Evolutionary conservation across 2,113 vertebrate species (phyloP), one percentile per base, ranked within the genome.

Genomic region (Zosterops hypoxanthus): DNA sequence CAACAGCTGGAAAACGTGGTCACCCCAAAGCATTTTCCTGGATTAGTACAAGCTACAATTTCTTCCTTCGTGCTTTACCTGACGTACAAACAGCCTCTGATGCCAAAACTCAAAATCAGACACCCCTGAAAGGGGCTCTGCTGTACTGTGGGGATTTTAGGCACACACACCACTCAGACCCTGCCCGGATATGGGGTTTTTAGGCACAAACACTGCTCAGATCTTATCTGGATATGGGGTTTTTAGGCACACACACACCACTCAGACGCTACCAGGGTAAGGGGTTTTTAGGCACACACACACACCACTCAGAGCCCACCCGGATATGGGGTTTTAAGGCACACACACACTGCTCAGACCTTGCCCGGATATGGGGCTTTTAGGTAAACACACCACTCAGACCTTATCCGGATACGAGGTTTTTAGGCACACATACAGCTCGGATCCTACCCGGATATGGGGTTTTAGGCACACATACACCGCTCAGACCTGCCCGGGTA

Each of bases 121-220:
- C 44, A 33, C 0, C 4, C 17, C 3, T 14, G 6, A 31, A 46
- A 50, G 34, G 2, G 0, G 0, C 22, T 31, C 46, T 22, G 26
- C 53, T 31, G 13, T 9, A 5, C 21, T 9, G 21, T 2, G 63
- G 11, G 7, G 46, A 3, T 49, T 47, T 68, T 14, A 13, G 42
- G 22, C 19, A 65, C 12, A 60, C 59, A 76, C 26, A 33, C 5
- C 2, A 5, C 61, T 64, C 61, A 44, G 41, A 33, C 41, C 14
- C 9, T 64, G 15, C 44, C 50, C 25, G 8, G 50, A 16, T 52
- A 28, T 3, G 64, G 12, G 36, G n/a, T 25, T 25, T 34, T 59
- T 22, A 50, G 49, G 39, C 39, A 53, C 56, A 57, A 7, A 28
- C 19, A 14, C 5, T 0, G 5, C 61, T 39, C 39, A 39, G 39